Evolutionary conservation across 1,140 invertebrate genomes (phyloP).

Genomic region (Yoshiicerus persimilis): DNA sequence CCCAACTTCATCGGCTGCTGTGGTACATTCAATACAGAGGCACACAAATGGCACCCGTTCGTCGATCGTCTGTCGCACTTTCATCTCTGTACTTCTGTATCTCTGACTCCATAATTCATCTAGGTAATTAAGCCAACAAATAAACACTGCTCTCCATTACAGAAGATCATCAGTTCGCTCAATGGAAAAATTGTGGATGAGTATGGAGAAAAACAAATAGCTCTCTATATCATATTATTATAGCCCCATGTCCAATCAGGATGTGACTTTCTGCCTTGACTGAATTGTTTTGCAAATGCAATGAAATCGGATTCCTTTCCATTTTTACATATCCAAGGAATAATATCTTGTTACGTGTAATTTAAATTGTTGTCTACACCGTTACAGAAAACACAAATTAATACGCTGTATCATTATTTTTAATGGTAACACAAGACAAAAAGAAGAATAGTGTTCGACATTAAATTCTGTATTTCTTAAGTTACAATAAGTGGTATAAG

Average conservation of each 20-base stretch:
- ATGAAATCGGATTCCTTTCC: not conserved
- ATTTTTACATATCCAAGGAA: not conserved
- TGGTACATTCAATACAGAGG: not conserved
- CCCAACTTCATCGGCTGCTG: not conserved
- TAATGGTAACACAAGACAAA: not conserved
- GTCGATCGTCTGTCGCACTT: not conserved
- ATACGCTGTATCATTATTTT: not conserved
- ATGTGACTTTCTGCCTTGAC: not conserved
- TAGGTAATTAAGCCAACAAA: not conserved
- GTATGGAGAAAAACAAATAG: not conserved
- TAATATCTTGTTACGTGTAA: not conserved
- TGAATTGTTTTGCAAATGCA: not conserved
- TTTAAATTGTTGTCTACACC: not conserved
- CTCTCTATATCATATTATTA: not conserved
- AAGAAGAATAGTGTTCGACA: not conserved
- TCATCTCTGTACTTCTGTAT: not conserved
- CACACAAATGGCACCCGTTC: not conserved
- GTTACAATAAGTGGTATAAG: not conserved
- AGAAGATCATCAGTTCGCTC: not conserved
- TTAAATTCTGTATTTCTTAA: too few relatives aligned
- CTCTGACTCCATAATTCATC: not conserved
- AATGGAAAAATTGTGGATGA: not conserved
- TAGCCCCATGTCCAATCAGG: not conserved
- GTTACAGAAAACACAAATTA: not conserved
- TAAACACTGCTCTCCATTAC: not conserved